Evolutionary conservation across 2,888 invertebrate species (phyloP).

Genomic region (Drosophila nr. medialis): DNA sequence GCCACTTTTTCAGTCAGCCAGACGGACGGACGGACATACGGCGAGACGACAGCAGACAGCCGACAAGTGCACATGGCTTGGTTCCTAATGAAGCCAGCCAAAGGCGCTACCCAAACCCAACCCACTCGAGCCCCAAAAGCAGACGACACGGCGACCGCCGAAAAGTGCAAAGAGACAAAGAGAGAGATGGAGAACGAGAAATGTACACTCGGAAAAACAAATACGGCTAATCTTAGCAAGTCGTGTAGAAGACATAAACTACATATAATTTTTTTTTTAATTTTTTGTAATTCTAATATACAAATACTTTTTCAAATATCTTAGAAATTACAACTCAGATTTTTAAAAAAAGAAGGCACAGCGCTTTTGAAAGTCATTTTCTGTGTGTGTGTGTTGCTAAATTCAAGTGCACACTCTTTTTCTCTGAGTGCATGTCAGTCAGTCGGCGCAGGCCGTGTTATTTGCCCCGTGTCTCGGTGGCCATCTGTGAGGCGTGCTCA

Average conservation of each 20-base stretch:
- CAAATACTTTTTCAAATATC: background rate
- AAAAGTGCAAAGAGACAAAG: conserved; percentile 53
- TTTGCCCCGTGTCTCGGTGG: conserved; percentile 48
- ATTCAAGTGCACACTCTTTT: background rate
- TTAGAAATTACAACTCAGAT: background rate
- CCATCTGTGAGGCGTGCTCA: conserved; percentile 74
- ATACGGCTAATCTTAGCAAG: background rate
- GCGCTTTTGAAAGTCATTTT: background rate
- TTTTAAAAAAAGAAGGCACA: background rate
- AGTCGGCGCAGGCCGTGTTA: conserved; percentile 33
- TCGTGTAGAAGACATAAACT: background rate
- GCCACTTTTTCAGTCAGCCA: conserved; percentile 54
- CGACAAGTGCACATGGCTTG: conserved; percentile 51
- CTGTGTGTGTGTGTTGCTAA: background rate
- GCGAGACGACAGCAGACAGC: conserved; percentile 37
- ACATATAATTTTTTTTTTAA: background rate
- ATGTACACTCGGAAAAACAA: background rate
- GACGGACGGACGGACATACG: conserved; percentile 33
- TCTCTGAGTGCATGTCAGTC: conserved; percentile 18
- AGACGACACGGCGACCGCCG: conserved; percentile 55
- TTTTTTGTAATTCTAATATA: background rate
- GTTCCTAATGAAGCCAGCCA: conserved; percentile 73
- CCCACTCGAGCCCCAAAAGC: conserved; percentile 1
- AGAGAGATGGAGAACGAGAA: background rate
- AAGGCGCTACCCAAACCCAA: conserved; percentile 34